Percentiles rank a stretch among this genome's conserved stretches.
These are phyloP conservation scores for Eupristina koningsbergeri DNA, from an alignment of 1,140 invertebrate genomes.

Conservation along the genomic window DNA sequence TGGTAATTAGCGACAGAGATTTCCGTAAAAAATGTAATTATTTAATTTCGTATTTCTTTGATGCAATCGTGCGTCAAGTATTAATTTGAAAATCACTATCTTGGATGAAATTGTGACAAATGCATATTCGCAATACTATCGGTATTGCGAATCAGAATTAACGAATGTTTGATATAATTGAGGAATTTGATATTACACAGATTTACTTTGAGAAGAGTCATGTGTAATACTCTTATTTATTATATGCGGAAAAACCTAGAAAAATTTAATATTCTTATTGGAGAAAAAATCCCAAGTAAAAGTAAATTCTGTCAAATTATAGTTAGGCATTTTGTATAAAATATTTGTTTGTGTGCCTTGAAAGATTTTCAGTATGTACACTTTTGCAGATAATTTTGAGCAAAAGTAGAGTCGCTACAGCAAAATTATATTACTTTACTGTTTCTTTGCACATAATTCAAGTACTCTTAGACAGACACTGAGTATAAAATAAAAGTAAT, in stretches of 20 bases:
- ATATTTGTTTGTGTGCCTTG: too few species aligned
- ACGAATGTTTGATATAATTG: neutral
- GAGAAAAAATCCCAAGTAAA: too few species aligned
- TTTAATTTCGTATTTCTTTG: constrained; percentile 38
- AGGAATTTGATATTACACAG: neutral
- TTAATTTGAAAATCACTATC: constrained; percentile 43
- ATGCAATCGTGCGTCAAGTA: constrained; percentile 19
- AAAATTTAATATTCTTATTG: too few species aligned
- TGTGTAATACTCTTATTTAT: neutral
- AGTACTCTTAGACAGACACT: neutral
- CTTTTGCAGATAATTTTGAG: too few species aligned
- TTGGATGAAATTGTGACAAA: neutral
- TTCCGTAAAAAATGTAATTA: constrained; percentile 34
- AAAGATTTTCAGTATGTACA: too few species aligned
- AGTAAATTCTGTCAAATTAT: too few species aligned
- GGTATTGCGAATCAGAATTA: neutral
- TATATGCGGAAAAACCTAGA: neutral
- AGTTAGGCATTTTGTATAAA: too few species aligned
- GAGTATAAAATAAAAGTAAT: neutral
- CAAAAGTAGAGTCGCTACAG: too few species aligned
- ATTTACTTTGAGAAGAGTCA: neutral
- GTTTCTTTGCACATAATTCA: neutral
- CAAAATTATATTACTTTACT: too few species aligned
- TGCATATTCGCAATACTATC: neutral
- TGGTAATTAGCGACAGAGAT: constrained; percentile 39